These are phyloP conservation scores for Ifrita kowaldi DNA, from an alignment of 2,113 vertebrate species.

Conservation along the genomic window DNA sequence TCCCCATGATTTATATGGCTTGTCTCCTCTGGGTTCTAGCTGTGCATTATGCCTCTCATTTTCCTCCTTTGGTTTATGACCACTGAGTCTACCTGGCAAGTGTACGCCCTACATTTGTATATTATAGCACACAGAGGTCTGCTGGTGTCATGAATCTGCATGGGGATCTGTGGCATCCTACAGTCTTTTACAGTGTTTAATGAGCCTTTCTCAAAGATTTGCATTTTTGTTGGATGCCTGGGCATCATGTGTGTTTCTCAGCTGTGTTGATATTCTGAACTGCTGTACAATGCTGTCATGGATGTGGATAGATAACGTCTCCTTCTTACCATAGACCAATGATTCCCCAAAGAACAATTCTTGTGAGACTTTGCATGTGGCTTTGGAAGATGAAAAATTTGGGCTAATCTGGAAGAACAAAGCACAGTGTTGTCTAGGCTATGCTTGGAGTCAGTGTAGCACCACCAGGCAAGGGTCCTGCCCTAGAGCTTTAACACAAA, in stretches of 20 bases:
- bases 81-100: background rate
- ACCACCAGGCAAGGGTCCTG: background rate
- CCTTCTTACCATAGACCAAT: background rate
- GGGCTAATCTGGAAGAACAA: background rate
- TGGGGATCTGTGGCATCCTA: background rate
- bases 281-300: background rate
- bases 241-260: background rate
- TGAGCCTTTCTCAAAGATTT: background rate
- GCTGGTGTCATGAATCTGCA: background rate
- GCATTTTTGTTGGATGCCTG: background rate
- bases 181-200: background rate
- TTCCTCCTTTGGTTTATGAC: slow-evolving; percentile 13
- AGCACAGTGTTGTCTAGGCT: background rate
- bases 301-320: background rate
- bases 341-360: background rate
- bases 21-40: background rate
- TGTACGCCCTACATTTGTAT: background rate
- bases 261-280: background rate
- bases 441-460: background rate
- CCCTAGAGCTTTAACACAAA: background rate
- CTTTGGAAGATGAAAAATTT: background rate
- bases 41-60: slow-evolving; percentile 2
- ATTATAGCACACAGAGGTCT: background rate
- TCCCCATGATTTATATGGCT: background rate
- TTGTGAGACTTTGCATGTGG: background rate